Conservation (phyloP, 2,797 vertebrate genomes). For the Neopelma chrysocephalum region DNA sequence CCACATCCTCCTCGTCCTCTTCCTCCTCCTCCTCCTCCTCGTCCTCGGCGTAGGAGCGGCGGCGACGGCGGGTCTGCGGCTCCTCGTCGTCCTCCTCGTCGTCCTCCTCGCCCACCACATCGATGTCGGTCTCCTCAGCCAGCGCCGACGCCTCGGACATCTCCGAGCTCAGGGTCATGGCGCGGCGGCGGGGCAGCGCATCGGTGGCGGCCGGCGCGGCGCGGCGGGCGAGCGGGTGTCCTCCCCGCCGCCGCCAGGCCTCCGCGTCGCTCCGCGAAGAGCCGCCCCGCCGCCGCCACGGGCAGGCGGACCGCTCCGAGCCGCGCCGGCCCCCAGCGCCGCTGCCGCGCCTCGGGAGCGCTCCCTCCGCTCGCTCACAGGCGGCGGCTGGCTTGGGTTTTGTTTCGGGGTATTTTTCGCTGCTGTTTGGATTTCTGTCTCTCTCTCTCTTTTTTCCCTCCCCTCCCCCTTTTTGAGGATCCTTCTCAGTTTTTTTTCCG, state of each 20-base stretch:
- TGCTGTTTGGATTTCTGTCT: neutral
- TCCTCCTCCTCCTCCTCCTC: constrained; percentile 78
- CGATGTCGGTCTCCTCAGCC: constrained; percentile 94
- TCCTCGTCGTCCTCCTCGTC: constrained; percentile 86
- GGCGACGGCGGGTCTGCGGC: constrained; percentile 12
- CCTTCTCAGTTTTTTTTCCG: neutral
- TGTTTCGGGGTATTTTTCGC: neutral
- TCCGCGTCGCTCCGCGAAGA: neutral
- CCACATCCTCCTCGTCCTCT: constrained; percentile 82
- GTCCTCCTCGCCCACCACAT: constrained; percentile 90
- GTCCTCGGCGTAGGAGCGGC: constrained; percentile 49
- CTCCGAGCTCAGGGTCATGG: constrained; percentile 96
- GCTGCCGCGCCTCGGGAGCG: neutral
- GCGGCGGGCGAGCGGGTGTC: neutral
- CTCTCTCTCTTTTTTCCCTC: neutral
- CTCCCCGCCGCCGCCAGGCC: neutral
- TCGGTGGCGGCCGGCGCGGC: constrained; percentile 26
- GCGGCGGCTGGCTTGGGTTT: neutral
- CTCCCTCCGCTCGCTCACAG: neutral
- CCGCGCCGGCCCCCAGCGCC: neutral
- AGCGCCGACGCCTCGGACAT: constrained; percentile 94
- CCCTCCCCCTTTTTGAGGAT: neutral
- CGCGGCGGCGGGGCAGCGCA: constrained; percentile 68
- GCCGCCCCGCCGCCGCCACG: neutral
- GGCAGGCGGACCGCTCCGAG: neutral